Percentiles rank a stretch among this genome's conserved stretches.
phyloP scores from a whole-genome alignment of 2,888 invertebrate genomes.

The Lycophotia porphyrea region DNA sequence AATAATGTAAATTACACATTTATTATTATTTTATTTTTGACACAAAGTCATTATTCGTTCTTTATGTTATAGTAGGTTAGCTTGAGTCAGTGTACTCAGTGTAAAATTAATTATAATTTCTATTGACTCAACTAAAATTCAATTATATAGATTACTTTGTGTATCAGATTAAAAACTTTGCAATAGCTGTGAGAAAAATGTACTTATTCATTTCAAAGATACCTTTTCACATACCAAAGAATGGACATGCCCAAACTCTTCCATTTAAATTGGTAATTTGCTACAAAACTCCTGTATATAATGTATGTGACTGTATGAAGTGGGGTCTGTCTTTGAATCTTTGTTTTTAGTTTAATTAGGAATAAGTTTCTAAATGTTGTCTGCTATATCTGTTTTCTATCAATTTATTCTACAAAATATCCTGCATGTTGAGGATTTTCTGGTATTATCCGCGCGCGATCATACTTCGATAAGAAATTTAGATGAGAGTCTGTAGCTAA shows the following conservation, averaged over 20 bases:
- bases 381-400: constrained; percentile 65
- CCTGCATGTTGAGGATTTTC: constrained; percentile 25
- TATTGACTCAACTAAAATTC: constrained; percentile 16
- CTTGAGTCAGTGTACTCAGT: constrained; percentile 34
- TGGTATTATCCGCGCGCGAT: constrained; percentile 21
- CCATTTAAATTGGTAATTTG: constrained; percentile 48
- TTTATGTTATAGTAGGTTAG: constrained; percentile 45
- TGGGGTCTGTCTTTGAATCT: constrained; percentile 60
- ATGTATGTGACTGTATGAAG: constrained; percentile 55
- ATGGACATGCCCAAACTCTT: constrained; percentile 44
- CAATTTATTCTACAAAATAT: constrained; percentile 61
- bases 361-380: constrained; percentile 65
- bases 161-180: constrained; percentile 18
- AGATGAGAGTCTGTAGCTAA: background rate
- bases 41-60: constrained; percentile 41
- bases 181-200: constrained; percentile 29
- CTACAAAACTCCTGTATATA: constrained; percentile 59
- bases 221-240: constrained; percentile 63
- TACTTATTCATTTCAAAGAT: constrained; percentile 50
- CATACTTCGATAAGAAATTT: background rate
- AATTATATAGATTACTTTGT: constrained; percentile 28
- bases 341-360: constrained; percentile 59
- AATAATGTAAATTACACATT: constrained; percentile 32
- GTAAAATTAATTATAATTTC: constrained; percentile 14
- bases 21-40: constrained; percentile 39